Base-by-base conservation (phyloP, 2,797 vertebrate species). In the Neoniphon sammara region DNA sequence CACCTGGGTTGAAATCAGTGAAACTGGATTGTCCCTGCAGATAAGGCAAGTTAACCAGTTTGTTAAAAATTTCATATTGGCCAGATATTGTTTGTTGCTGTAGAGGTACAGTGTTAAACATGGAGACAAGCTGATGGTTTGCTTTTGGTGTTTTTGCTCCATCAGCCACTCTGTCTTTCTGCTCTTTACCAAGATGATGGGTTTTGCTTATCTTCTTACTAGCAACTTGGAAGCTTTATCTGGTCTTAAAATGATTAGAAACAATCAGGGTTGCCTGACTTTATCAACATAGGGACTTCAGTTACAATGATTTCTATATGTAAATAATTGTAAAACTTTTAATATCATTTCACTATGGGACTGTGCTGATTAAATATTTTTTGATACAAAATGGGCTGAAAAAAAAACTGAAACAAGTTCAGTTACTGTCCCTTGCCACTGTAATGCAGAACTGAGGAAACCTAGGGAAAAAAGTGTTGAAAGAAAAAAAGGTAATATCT, bases 301-400 rank as follows among this genome's bases (percentile, higher is more conserved):
- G 73, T 87, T 86, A 85, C 46, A 58, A 39, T 76, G 6, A 72
- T 82, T 66, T 55, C 53, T 85, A 80, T 85, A 66, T 91, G 87
- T 90, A 90, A 87, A 90, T 91, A 90, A 78, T 68, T 71, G 9
- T 75, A 74, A 82, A 80, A 78, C 42, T 15, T 44, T 44, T 18
- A 44, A 42, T 73, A 77, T 75, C 74, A 70, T 76, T 85, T 89
- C 23, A 39, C 44, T 69, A 67, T 66, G 23, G 27, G 61, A 70
- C 78, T 70, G 70, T 80, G 70, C n/a, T 62, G n/a, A 50, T 66
- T 27, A 50, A 34, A 59, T 36, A 58, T 42, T 50, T 65, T 75
- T 57, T 60, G 21, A 21, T 73, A 75, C 63, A 73, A 83, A 91
- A 78, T 77, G 73, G 75, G 75, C 68, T 70, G 74, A 55, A 81